These are phyloP conservation scores for Rhabdornis inornatus DNA, from an alignment of 2,113 vertebrate genomes.

Conservation along the genomic window DNA sequence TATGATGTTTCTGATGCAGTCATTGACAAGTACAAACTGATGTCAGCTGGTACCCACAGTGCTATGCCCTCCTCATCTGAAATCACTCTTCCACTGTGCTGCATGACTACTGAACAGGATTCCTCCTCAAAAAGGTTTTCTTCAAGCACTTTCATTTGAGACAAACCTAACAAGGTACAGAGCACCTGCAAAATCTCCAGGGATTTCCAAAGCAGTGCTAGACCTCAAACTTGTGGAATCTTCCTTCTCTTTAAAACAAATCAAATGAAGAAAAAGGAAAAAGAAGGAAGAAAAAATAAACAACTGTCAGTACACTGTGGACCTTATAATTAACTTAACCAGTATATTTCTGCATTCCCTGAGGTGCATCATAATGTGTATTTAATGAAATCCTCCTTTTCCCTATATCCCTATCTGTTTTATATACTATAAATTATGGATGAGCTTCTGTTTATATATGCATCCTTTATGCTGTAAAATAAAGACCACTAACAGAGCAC, in stretches of 20 bases:
- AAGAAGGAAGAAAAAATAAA: background rate
- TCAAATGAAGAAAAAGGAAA: background rate
- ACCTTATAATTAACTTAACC: slow-evolving; percentile 17
- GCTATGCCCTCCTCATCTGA: background rate
- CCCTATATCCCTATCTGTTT: slow-evolving; percentile 1
- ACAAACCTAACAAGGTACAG: background rate
- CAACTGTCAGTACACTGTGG: background rate
- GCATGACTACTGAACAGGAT: background rate
- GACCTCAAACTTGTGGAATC: background rate
- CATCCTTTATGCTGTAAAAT: slow-evolving; percentile 36
- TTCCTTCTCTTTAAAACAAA: background rate
- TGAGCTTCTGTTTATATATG: slow-evolving; percentile 29
- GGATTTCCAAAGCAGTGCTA: background rate
- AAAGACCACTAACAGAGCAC: slow-evolving; percentile 13
- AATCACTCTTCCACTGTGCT: background rate
- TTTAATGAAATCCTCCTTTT: slow-evolving; percentile 44
- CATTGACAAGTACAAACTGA: background rate
- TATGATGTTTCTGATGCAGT: background rate
- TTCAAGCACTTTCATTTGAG: background rate
- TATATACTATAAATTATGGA: slow-evolving; percentile 40
- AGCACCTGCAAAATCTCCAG: background rate
- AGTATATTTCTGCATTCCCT: slow-evolving; percentile 20
- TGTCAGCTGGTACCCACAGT: background rate
- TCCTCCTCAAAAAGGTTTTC: background rate
- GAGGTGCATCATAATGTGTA: slow-evolving; percentile 18